A percentile compares a stretch with the other conserved stretches of the same genome.
These are phyloP conservation scores for Drosophila longiperda DNA, from an alignment of 2,888 invertebrate species.

Conservation along the genomic window DNA sequence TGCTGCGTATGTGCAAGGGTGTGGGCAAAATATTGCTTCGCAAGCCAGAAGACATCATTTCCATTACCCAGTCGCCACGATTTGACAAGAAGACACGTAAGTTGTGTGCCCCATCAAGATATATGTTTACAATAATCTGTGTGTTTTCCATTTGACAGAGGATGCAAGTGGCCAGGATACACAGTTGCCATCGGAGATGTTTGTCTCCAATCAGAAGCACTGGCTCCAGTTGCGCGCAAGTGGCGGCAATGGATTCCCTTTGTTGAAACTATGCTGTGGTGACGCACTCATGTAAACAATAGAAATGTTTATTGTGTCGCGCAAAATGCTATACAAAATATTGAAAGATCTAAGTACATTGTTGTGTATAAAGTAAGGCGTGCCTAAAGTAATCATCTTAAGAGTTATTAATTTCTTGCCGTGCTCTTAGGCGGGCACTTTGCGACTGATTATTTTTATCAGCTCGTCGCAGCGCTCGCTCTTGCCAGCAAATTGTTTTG, in stretches of 20 bases:
- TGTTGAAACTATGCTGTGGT: constrained; percentile 73
- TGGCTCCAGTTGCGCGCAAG: constrained; percentile 91
- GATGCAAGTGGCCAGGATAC: constrained; percentile 86
- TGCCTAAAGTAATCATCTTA: constrained; percentile 44
- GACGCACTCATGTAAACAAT: constrained; percentile 66
- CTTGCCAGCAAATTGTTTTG: constrained; percentile 91
- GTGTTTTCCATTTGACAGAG: constrained; percentile 75
- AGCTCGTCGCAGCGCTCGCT: constrained; percentile 93
- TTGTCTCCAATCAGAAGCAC: constrained; percentile 95
- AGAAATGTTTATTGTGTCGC: constrained; percentile 74
- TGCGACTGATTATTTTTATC: constrained; percentile 90
- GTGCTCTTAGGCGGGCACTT: constrained; percentile 85
- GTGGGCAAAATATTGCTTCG: constrained; percentile 92
- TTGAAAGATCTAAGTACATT: constrained; percentile 64
- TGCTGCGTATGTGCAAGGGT: constrained; percentile 90
- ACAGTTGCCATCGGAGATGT: constrained; percentile 95
- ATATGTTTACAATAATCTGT: neutral
- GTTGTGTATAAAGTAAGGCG: constrained; percentile 43
- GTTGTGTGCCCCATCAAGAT: constrained; percentile 5
- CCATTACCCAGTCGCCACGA: constrained; percentile 87
- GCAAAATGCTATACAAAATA: constrained; percentile 77
- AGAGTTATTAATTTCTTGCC: constrained; percentile 8
- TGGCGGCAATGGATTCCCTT: constrained; percentile 68
- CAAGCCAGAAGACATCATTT: constrained; percentile 93
- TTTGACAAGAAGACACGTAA: constrained; percentile 72